Conservation (phyloP, 2,113 vertebrate species). For the Budorcas taxicolor region DNA sequence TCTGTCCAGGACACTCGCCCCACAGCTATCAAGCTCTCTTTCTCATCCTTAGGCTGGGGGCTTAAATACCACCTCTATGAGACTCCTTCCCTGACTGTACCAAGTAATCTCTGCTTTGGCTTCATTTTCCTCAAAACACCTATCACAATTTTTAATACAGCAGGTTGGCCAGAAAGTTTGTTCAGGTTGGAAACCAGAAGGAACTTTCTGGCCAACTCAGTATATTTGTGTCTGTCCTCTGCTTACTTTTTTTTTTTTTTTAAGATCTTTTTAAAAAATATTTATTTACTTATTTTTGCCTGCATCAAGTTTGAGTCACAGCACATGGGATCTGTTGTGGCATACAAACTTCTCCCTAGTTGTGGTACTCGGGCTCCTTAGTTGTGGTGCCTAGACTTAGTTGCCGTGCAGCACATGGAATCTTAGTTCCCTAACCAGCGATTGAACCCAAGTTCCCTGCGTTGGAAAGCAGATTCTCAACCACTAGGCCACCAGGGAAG, state of each 20-base stretch:
- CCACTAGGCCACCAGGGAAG: background rate
- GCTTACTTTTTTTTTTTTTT: background rate
- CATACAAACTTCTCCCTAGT: background rate
- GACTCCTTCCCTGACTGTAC: background rate
- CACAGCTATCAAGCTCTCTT: background rate
- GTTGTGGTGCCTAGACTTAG: background rate
- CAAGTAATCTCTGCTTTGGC: background rate
- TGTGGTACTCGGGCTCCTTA: background rate
- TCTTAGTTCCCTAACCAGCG: background rate
- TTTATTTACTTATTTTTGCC: background rate
- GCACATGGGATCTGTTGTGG: background rate
- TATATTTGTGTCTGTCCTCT: background rate
- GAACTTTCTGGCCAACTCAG: background rate
- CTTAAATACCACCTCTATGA: background rate
- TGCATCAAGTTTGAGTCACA: background rate
- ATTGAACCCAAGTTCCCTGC: background rate
- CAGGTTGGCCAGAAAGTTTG: background rate
- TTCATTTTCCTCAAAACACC: constrained; percentile 8
- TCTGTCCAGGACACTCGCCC: background rate
- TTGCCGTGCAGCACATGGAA: background rate
- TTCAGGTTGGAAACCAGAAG: background rate
- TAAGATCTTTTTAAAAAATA: background rate
- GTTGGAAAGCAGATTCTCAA: background rate
- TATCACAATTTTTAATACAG: background rate
- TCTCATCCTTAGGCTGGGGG: background rate